Evolutionary conservation across 2,888 invertebrate species (phyloP).

Genomic region (Anarsia innoxiella): DNA sequence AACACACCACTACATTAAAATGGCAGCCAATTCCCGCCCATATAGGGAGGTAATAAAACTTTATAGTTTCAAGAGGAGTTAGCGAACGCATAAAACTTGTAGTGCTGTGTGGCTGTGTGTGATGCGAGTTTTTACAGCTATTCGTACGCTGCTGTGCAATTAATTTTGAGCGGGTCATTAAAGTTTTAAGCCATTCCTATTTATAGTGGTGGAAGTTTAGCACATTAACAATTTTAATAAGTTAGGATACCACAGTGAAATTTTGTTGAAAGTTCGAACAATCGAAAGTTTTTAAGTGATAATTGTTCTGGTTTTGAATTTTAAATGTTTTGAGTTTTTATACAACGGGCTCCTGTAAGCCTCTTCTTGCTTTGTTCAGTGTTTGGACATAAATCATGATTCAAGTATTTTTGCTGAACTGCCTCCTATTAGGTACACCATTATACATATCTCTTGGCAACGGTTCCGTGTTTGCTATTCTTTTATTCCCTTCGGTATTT

Average conservation of each 20-base stretch:
- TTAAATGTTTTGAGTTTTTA: too few relatives aligned
- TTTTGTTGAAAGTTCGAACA: too few relatives aligned
- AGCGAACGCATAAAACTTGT: conserved; percentile 8
- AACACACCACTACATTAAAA: conserved; percentile 23
- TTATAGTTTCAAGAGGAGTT: conserved; percentile 6
- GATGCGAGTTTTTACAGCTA: too few relatives aligned
- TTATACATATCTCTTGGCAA: conserved; percentile 27
- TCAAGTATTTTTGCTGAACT: conserved; percentile 25
- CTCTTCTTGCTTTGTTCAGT: background rate
- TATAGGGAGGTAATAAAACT: conserved; percentile 2
- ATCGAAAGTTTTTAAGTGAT: too few relatives aligned
- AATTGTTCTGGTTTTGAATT: too few relatives aligned
- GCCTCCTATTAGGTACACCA: conserved; percentile 26
- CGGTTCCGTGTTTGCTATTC: conserved; percentile 18
- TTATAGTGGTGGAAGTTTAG: too few relatives aligned
- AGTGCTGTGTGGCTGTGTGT: too few relatives aligned
- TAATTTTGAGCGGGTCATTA: too few relatives aligned
- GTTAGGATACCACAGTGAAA: too few relatives aligned
- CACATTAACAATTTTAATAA: too few relatives aligned
- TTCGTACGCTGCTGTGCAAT: too few relatives aligned
- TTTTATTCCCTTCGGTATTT: conserved; percentile 19
- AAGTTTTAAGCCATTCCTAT: too few relatives aligned
- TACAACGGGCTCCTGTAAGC: background rate
- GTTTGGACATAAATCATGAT: conserved; percentile 29
- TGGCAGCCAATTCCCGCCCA: conserved; percentile 28